These are phyloP conservation scores for Ovibos moschatus DNA, from an alignment of 2,113 vertebrate genomes.

Conservation along the genomic window DNA sequence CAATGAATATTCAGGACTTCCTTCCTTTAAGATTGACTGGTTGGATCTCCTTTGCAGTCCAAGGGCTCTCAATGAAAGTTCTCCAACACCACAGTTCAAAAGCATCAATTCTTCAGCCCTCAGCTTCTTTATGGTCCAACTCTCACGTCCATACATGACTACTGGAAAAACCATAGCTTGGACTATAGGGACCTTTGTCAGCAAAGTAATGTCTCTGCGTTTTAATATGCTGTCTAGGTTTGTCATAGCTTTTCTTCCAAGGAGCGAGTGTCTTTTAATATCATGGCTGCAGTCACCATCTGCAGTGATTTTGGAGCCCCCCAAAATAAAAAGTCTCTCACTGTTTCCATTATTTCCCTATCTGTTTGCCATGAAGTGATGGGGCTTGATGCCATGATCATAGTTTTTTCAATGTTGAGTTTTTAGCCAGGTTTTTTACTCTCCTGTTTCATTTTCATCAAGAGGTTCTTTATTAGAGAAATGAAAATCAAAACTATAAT, in stretches of 20 bases:
- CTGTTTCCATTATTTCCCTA: background rate
- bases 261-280: background rate
- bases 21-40: background rate
- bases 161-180: background rate
- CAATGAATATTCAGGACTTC: background rate
- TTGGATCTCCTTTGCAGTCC: background rate
- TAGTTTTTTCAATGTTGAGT: background rate
- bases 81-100: background rate
- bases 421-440: background rate
- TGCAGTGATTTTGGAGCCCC: background rate
- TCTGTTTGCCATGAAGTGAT: background rate
- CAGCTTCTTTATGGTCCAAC: background rate
- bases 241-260: background rate
- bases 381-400: background rate
- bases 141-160: background rate
- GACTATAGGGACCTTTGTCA: background rate
- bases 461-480: background rate
- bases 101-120: background rate
- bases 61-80: background rate
- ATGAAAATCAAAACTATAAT: background rate
- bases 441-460: background rate
- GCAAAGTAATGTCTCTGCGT: background rate
- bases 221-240: background rate
- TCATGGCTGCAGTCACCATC: background rate
- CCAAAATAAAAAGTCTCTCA: background rate